Percentiles rank a stretch among this genome's conserved stretches.
Conservation (phyloP, 2,113 vertebrate species). For the Mus pahari region DNA sequence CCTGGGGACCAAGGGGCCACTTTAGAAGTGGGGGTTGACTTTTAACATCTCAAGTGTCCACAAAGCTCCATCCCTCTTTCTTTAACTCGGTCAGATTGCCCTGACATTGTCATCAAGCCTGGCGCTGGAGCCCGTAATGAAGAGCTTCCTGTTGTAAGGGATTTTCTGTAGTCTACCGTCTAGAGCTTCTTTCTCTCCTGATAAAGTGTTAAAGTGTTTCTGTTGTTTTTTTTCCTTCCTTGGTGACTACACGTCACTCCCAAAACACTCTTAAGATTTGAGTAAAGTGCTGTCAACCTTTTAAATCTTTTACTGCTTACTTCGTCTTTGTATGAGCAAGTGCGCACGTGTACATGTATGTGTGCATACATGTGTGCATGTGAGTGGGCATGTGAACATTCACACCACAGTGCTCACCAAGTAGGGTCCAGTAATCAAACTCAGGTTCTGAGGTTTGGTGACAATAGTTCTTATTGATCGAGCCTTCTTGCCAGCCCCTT, state of each 20-base stretch:
- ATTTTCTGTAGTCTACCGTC: not conserved
- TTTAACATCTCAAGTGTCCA: accelerated
- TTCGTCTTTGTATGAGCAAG: not conserved
- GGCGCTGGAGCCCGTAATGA: accelerated
- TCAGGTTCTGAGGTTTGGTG: not conserved
- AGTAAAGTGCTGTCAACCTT: not conserved
- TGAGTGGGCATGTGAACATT: accelerated
- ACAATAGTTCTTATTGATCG: not conserved
- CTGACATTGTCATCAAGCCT: accelerated
- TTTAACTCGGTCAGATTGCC: not conserved
- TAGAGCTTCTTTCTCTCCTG: not conserved
- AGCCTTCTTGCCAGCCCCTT: too few relatives aligned
- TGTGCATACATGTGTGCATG: not conserved
- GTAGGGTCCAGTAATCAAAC: not conserved
- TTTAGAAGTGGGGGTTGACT: not conserved
- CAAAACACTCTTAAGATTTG: not conserved
- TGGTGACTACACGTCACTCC: not conserved
- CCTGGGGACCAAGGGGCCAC: not conserved
- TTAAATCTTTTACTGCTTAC: not conserved
- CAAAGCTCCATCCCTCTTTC: not conserved
- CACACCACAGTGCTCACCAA: not conserved
- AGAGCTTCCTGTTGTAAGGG: accelerated
- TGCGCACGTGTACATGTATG: not conserved
- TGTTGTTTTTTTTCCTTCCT: not conserved
- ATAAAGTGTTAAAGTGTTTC: not conserved